Evolutionary conservation across 2,888 invertebrate genomes (phyloP), one percentile per base, ranked within the genome.

Genomic region (Netelia melanura): DNA sequence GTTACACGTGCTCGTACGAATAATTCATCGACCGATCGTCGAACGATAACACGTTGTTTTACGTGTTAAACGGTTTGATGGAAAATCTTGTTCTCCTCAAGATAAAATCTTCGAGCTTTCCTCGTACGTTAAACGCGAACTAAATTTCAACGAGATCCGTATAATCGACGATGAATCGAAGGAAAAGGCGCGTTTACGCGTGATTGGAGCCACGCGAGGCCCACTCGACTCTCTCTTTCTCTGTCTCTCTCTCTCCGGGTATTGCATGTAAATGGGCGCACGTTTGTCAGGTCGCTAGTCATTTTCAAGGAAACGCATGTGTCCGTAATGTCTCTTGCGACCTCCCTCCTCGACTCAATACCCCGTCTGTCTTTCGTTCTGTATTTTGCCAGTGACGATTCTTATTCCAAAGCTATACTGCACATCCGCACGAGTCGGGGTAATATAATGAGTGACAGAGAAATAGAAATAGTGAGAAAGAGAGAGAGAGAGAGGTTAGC

Each of bases 291-390:
- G 90, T 90, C 90, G 87, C 87, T 87, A 90, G 87, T 87, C 90
- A 89, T 89, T 88, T 90, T 90, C 90, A 90, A 90, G 90, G 90
- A 88, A 90, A 90, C 89, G 80, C 74, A 85, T 83, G 87, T 77
- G 86, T 83, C 68, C 85, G 71, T 43, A 56, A 65, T 77, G 58
- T 52, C 76, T 52, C 23, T 54, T 3, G 58, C 8, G 23, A 52
- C 17, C 62, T 52, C 11, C 64, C 65, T 65, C 30, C 61, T 70
- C 68, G 25, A 56, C 65, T 61, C 52, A 23, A 17, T 48, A 44
- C 21, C 78, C 9, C 44, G 48, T 58, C 43, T 48, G 17, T 56
- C 17, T 38, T 38, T 64, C 56, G 65, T 70, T 23, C 25, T 72
- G n/a, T 52, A 38, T 71, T 8, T 10, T 54, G 48, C 14, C 23